Conservation (phyloP, 1,140 invertebrate genomes). For the Telenomus remus region DNA sequence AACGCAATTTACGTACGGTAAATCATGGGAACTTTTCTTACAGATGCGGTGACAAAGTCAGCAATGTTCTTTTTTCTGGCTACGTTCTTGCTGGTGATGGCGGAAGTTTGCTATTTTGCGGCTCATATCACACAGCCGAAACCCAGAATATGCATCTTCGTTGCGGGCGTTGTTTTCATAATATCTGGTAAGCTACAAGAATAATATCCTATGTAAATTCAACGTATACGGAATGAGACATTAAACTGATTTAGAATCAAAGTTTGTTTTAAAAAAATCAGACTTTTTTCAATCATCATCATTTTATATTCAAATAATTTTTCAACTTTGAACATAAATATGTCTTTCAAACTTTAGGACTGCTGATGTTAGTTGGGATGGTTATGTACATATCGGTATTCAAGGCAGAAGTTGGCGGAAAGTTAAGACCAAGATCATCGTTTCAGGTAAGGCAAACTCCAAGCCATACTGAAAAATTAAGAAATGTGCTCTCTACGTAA, state of each 20-base stretch:
- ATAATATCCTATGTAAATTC: conserved; percentile 19
- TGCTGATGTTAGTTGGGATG: conserved; percentile 90
- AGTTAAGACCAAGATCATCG: conserved; percentile 84
- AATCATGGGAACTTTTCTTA: conserved; percentile 47
- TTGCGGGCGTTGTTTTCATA: conserved; percentile 80
- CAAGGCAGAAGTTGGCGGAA: conserved; percentile 91
- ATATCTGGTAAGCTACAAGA: conserved; percentile 63
- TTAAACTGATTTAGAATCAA: not conserved
- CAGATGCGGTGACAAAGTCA: conserved; percentile 83
- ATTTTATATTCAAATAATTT: too few relatives aligned
- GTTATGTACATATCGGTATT: conserved; percentile 95
- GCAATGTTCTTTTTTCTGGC: conserved; percentile 81
- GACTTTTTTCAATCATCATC: too few relatives aligned
- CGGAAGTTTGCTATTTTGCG: conserved; percentile 79
- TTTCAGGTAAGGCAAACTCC: conserved; percentile 65
- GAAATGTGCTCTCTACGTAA: too few relatives aligned
- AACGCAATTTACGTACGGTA: not conserved
- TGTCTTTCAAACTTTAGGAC: conserved; percentile 77
- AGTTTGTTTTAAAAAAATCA: not conserved
- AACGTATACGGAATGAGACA: not conserved
- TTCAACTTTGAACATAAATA: not conserved
- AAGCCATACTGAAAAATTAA: conserved; percentile 15
- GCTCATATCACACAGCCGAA: conserved; percentile 76
- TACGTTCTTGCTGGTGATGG: conserved; percentile 78
- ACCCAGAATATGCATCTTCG: conserved; percentile 79